These are phyloP conservation scores for Agraylea sexmaculata DNA, from an alignment of 1,140 invertebrate genomes.

Conservation along the genomic window DNA sequence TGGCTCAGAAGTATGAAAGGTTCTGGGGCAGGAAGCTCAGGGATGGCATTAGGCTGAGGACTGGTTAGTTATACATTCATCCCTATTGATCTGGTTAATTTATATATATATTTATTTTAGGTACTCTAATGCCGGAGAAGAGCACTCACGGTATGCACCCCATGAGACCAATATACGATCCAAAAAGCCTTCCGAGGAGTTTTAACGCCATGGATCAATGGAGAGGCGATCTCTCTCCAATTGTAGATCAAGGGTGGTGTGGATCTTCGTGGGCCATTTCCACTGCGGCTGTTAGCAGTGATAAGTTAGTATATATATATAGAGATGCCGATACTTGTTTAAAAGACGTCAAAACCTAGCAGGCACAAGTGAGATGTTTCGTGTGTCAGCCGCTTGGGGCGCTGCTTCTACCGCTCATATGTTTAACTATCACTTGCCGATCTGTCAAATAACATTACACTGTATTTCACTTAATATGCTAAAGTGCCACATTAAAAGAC, in stretches of 20 bases:
- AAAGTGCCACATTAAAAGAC: too few species aligned
- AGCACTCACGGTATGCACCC: conserved; percentile 59
- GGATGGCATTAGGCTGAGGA: conserved; percentile 63
- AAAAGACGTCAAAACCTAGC: too few species aligned
- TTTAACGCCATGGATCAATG: conserved; percentile 71
- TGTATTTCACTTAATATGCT: too few species aligned
- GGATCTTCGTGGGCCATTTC: conserved; percentile 88
- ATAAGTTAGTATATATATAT: conserved; percentile 43
- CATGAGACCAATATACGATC: conserved; percentile 48
- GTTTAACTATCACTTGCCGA: too few species aligned
- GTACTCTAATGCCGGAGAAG: conserved; percentile 43
- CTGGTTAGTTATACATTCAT: conserved; percentile 45
- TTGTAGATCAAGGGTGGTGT: conserved; percentile 86
- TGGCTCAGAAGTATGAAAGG: conserved; percentile 63
- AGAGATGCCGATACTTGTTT: too few species aligned
- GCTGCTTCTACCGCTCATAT: too few species aligned
- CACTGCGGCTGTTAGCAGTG: conserved; percentile 66
- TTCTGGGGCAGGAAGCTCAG: conserved; percentile 75
- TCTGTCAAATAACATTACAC: too few species aligned
- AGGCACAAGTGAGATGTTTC: too few species aligned
- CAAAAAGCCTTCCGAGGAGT: conserved; percentile 41
- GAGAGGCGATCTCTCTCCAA: conserved; percentile 54
- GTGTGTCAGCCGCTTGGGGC: too few species aligned
- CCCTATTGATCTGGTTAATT: conserved; percentile 3
- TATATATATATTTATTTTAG: conserved; percentile 23